Base-by-base conservation (phyloP, 2,113 vertebrate genomes). In the Eptesicus fuscus region DNA sequence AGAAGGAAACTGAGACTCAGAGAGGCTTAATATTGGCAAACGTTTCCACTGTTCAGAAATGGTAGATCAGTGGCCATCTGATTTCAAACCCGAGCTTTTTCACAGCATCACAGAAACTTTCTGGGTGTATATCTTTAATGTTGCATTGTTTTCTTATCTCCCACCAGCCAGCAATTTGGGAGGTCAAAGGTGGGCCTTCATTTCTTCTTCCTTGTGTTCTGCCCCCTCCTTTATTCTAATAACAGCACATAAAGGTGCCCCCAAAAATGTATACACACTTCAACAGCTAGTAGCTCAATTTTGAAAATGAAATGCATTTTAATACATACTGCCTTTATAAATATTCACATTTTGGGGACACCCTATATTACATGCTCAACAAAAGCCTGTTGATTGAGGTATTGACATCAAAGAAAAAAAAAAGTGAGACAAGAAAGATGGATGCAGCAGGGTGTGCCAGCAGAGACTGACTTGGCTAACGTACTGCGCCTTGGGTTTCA, bases 401-500 rank as follows among this genome's bases (percentile, higher is more conserved):
- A 40, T 25, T 80, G 74, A 56, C 85, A 94, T 77, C 40, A 91
- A 82, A 78, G 18, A 61, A 77, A 14, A 65, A 35, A 73, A 87
- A 25, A 47, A 51, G 73, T 6, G 1, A 93, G 65, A 5, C 4
- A 22, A 25, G 49, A 47, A 79, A 65, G 94, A 70, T 16, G 32
- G 78, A 78, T 10, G 53, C 77, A 59, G 42, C 20, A 17, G 4
- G 1, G 5, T 37, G 16, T 90, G 93, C 71, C 78, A 4, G 83
- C 92, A 86, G 42, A 87, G 80, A 65, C 32, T 61, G 96, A 97
- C 88, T 80, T 17, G 73, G 22, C 83, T 96, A 83, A 95, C 3
- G 3, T 7, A 9, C 0, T 16, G 88, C 97, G 35, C 63, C 77
- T 82, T 88, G n/a, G 92, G 95, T 79, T 88, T 86, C 74, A 18